Evolutionary conservation across 2,888 invertebrate genomes (phyloP).

Genomic region (Luperina nickerlii): DNA sequence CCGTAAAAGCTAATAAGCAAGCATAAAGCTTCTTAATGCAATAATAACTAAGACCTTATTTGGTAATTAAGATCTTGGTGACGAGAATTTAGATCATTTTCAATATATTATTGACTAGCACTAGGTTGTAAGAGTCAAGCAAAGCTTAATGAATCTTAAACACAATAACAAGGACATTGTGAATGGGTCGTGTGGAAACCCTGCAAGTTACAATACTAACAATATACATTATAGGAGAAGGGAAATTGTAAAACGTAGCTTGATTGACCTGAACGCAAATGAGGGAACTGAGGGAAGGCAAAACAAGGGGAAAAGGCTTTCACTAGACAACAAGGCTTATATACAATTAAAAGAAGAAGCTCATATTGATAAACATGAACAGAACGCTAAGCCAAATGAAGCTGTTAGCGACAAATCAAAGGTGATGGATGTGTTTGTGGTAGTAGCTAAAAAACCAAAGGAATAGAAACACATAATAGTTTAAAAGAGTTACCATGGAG

Average conservation of each 20-base stretch:
- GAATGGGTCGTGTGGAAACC: background rate
- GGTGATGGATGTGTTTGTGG: background rate
- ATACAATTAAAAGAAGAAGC: background rate
- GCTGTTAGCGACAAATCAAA: background rate
- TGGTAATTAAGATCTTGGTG: slow-evolving; percentile 33
- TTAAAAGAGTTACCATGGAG: background rate
- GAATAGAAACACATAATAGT: background rate
- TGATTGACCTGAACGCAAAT: slow-evolving; percentile 6
- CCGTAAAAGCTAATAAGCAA: slow-evolving; percentile 47
- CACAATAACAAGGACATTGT: background rate
- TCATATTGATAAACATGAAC: background rate
- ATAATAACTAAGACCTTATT: slow-evolving; percentile 29
- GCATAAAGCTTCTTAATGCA: slow-evolving; percentile 16
- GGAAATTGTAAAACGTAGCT: background rate
- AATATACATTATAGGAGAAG: background rate
- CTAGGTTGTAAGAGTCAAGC: background rate
- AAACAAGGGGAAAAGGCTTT: background rate
- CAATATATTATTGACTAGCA: slow-evolving; percentile 13
- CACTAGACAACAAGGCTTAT: background rate
- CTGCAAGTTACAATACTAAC: slow-evolving; percentile 5
- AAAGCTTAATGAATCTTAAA: background rate
- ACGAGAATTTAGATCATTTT: slow-evolving; percentile 14
- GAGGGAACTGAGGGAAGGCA: background rate
- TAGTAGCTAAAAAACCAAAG: background rate
- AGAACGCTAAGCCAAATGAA: background rate